Evolutionary conservation across 2,113 vertebrate species (phyloP).

Genomic region (Picathartes gymnocephalus): DNA sequence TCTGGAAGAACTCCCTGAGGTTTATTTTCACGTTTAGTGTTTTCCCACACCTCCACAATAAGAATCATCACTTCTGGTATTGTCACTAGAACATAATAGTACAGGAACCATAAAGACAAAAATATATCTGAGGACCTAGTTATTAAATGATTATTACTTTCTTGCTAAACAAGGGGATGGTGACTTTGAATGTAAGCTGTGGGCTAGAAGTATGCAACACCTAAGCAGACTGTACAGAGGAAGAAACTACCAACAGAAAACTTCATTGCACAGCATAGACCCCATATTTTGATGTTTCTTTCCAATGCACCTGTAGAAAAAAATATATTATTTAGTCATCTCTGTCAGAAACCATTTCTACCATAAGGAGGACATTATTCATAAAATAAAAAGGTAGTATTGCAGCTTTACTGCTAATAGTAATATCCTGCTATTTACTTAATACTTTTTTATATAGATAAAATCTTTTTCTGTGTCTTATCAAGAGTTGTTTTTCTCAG

Average conservation of each 20-base stretch:
- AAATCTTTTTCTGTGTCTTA: neutral
- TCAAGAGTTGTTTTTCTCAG: neutral
- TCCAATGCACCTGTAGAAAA: neutral
- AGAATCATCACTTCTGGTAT: neutral
- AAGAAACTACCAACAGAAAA: neutral
- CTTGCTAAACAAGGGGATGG: neutral
- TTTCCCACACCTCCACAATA: neutral
- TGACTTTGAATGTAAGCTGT: neutral
- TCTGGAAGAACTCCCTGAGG: neutral
- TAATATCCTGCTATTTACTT: neutral
- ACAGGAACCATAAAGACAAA: neutral
- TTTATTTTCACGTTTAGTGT: neutral
- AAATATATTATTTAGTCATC: neutral
- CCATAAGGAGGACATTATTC: neutral
- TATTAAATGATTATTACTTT: neutral
- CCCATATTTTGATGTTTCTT: neutral
- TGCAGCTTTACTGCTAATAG: neutral
- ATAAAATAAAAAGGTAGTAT: neutral
- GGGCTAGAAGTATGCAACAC: neutral
- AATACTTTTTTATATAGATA: neutral
- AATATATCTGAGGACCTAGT: neutral
- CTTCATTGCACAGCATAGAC: neutral
- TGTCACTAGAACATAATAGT: fast-evolving
- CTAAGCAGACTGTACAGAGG: neutral
- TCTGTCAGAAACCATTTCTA: neutral